Evolutionary conservation across 2,888 invertebrate genomes (phyloP).

Genomic region (Ichneumon xanthorius): DNA sequence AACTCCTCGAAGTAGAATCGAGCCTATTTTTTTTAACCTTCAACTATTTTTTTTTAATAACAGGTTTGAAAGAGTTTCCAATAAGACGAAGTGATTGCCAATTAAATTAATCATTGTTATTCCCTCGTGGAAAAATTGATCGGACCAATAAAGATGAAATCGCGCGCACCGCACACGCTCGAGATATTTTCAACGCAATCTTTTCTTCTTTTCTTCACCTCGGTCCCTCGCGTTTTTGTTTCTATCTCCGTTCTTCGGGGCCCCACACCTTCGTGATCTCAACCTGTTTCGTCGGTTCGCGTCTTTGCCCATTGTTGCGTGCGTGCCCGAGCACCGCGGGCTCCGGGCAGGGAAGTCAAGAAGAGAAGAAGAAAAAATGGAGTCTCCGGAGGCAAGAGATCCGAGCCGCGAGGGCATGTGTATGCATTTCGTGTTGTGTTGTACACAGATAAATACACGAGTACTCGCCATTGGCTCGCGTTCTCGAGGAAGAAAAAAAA

Average conservation of each 20-base stretch:
- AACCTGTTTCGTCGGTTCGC: slow-evolving; percentile 60
- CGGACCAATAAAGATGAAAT: background rate
- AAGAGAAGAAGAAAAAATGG: slow-evolving; percentile 15
- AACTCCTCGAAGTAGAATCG: background rate
- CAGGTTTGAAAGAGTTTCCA: background rate
- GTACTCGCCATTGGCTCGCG: slow-evolving; percentile 42
- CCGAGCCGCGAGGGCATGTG: slow-evolving; percentile 33
- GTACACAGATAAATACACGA: slow-evolving; percentile 47
- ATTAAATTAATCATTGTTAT: background rate
- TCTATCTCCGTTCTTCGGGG: slow-evolving; percentile 11
- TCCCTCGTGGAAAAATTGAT: background rate
- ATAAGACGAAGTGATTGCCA: background rate
- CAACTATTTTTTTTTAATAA: background rate
- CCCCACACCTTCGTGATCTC: slow-evolving; percentile 53
- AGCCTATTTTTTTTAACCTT: background rate
- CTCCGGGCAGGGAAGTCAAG: slow-evolving; percentile 7
- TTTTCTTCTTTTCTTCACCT: slow-evolving; percentile 10
- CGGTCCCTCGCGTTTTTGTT: background rate
- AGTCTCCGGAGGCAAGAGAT: slow-evolving; percentile 35
- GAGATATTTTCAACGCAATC: slow-evolving; percentile 8
- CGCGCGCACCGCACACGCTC: background rate
- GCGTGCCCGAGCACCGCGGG: slow-evolving; percentile 33
- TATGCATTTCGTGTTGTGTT: slow-evolving; percentile 21
- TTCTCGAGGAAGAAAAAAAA: slow-evolving; percentile 60
- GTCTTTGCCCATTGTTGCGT: slow-evolving; percentile 63